Conservation (phyloP, 2,888 invertebrate species). For the Drosophila yooni region DNA sequence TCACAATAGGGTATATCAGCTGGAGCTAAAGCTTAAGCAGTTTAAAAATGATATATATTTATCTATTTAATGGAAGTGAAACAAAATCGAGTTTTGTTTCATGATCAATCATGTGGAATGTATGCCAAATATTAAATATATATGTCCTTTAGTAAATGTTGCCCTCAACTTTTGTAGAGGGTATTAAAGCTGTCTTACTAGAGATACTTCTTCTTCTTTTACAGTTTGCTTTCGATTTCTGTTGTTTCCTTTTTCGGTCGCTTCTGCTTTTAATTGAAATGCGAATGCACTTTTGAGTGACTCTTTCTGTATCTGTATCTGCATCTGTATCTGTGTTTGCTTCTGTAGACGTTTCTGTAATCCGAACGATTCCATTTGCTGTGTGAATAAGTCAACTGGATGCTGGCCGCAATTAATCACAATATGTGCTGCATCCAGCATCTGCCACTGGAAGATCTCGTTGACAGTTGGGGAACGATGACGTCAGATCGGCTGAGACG, state of each 20-base stretch:
- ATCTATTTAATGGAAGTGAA: not conserved
- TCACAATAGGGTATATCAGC: slow-evolving; percentile 10
- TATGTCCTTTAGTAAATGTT: not conserved
- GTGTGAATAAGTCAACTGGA: slow-evolving; percentile 31
- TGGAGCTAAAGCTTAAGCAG: not conserved
- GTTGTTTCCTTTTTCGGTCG: slow-evolving; percentile 43
- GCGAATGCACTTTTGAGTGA: slow-evolving; percentile 79
- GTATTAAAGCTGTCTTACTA: slow-evolving; percentile 16
- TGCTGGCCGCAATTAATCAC: slow-evolving; percentile 56
- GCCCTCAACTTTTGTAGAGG: not conserved
- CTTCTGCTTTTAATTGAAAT: slow-evolving; percentile 77
- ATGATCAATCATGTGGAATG: not conserved
- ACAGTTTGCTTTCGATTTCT: slow-evolving; percentile 35
- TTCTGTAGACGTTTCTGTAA: slow-evolving; percentile 17
- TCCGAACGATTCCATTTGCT: slow-evolving; percentile 48
- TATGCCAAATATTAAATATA: not conserved
- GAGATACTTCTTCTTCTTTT: slow-evolving; percentile 4
- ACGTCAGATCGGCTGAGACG: slow-evolving; percentile 52
- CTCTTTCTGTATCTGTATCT: slow-evolving; percentile 21
- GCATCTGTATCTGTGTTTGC: slow-evolving; percentile 9
- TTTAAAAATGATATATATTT: not conserved
- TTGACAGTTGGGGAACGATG: slow-evolving; percentile 46
- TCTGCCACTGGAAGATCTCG: slow-evolving; percentile 28
- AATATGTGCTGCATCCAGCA: slow-evolving; percentile 40
- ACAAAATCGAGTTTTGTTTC: not conserved